Conservation (phyloP, 2,797 vertebrate species). For the Sphenopsis melanotis region DNA sequence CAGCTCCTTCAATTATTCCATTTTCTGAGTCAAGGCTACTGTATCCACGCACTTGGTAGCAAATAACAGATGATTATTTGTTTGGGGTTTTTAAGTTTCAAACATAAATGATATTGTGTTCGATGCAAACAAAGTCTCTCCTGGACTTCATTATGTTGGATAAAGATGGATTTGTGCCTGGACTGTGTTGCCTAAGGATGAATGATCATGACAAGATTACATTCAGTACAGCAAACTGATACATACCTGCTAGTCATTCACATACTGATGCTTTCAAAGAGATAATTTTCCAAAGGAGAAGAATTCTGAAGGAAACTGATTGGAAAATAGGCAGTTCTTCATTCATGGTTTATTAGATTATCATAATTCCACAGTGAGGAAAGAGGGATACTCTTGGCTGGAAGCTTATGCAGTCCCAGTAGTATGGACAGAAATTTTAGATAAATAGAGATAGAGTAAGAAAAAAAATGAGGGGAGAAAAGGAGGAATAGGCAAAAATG, state of each 20-base stretch:
- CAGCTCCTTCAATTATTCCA: not conserved
- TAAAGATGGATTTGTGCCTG: slow-evolving; percentile 7
- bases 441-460: not conserved
- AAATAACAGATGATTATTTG: not conserved
- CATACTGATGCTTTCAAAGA: not conserved
- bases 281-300: not conserved
- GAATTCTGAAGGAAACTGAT: not conserved
- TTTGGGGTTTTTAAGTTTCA: not conserved
- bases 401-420: not conserved
- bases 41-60: not conserved
- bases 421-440: not conserved
- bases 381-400: not conserved
- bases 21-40: not conserved
- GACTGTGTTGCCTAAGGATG: not conserved
- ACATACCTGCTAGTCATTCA: not conserved
- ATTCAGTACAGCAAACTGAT: not conserved
- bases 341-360: not conserved
- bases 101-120: not conserved
- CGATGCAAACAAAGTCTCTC: not conserved
- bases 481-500: not conserved
- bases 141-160: not conserved
- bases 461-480: not conserved
- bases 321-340: not conserved
- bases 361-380: not conserved
- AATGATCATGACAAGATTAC: not conserved